Conservation (phyloP, 2,797 vertebrate genomes). For the Brotula barbata region DNA sequence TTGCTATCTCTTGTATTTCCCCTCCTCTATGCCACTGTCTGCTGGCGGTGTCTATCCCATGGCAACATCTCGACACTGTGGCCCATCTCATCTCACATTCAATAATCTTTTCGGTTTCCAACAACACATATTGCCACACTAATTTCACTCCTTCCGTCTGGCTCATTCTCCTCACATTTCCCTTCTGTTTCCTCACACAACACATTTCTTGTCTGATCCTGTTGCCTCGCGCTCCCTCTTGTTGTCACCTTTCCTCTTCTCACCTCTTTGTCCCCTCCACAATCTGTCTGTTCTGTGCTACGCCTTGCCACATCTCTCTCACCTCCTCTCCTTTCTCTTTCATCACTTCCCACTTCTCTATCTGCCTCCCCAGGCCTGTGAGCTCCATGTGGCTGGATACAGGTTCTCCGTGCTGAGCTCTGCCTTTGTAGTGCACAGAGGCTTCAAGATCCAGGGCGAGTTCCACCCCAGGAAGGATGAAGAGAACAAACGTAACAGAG, state of each 20-base stretch:
- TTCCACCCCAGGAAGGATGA: slow-evolving; percentile 88
- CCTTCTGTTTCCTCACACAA: too few species aligned
- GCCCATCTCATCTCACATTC: too few species aligned
- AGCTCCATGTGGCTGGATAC: slow-evolving; percentile 89
- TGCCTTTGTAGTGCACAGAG: slow-evolving; percentile 87
- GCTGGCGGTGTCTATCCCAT: too few species aligned
- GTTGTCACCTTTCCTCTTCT: neutral
- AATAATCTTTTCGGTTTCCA: too few species aligned
- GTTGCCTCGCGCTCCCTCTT: neutral
- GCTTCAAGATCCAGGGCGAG: slow-evolving; percentile 88
- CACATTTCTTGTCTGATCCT: neutral
- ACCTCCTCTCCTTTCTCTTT: neutral
- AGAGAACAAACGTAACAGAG: slow-evolving; percentile 87
- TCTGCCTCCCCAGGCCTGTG: slow-evolving; percentile 80
- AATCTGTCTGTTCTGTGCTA: too few species aligned
- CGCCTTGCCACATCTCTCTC: neutral
- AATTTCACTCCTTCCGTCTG: too few species aligned
- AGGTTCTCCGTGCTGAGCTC: slow-evolving; percentile 87
- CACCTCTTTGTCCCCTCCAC: neutral
- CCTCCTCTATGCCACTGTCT: too few species aligned
- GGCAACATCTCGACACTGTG: too few species aligned
- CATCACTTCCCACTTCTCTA: neutral
- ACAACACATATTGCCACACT: too few species aligned
- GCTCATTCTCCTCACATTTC: neutral
- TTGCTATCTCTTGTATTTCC: too few species aligned